Conservation (phyloP, 92 coral and sea anemone genomes). For the Zoanthus solanderi region DNA sequence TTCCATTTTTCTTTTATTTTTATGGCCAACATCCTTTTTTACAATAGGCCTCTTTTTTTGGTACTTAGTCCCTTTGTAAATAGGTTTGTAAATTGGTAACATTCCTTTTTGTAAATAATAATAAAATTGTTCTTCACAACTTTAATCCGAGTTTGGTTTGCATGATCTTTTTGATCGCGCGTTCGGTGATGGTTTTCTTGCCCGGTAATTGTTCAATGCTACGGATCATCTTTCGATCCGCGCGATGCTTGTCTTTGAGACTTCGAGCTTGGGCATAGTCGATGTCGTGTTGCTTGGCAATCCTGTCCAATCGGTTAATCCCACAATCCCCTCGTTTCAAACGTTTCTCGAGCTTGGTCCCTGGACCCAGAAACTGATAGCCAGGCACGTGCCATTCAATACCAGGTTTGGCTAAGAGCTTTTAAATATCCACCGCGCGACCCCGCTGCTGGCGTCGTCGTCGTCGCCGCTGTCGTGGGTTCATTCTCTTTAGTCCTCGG, state of each 20-base stretch:
- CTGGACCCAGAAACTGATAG: slow-evolving; percentile 13
- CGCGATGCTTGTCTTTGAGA: background rate
- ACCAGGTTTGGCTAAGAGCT: slow-evolving; percentile 1
- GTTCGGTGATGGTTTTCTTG: background rate
- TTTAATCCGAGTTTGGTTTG: background rate
- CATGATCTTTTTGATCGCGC: slow-evolving; percentile 4
- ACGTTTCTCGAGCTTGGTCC: slow-evolving; percentile 4
- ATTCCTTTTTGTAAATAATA: no score
- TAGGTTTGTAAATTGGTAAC: no score
- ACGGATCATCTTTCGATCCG: background rate
- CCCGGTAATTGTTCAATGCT: background rate
- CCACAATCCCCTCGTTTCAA: slow-evolving; percentile 29
- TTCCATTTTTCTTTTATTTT: no score
- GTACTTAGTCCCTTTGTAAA: no score
- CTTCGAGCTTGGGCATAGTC: background rate
- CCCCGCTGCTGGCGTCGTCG: slow-evolving; percentile 6
- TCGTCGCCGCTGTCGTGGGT: background rate
- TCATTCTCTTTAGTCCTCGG: no score
- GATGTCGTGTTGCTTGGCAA: background rate
- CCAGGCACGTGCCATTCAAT: slow-evolving; percentile 18
- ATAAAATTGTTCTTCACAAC: no score
- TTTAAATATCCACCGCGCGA: background rate
- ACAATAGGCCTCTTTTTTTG: no score
- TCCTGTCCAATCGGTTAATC: background rate
- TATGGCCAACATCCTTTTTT: no score